Base-by-base conservation (phyloP, 2,888 invertebrate genomes). In the Julus scanicus region DNA sequence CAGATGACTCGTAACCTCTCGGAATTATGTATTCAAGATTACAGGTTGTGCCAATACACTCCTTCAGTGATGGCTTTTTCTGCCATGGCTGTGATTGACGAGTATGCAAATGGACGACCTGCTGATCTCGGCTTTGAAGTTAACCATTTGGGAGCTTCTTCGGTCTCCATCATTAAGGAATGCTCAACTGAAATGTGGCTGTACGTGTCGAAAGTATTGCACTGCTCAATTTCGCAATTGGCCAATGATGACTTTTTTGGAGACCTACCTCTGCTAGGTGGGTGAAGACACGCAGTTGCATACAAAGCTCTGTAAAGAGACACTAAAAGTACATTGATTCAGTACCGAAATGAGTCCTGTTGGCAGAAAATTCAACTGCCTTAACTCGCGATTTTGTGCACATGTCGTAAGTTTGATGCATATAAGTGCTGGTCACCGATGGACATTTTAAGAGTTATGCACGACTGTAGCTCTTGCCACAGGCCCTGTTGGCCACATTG, bases 11-110 rank as follows among this genome's bases (percentile, higher is more conserved):
- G 87, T 53, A 87, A 87, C 40, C 53, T 88, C 29, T 53, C 84
- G 53, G 88, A 88, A 63, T 84, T 88, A 53, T 87, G 88, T 49
- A 84, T 88, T 20, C 88, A 87, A 63, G 84, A 80, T 63, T 88
- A 88, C 83, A 57, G 48, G 37, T 48, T 88, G 87, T 48, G 84
- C 80, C 87, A 87, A 48, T 87, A 87, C 80, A 49, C 84, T 15
- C 87, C 88, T 20, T 88, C 88, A 15, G 83, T 29, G 6, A 63
- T 88, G 88, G 87, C 88, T 5, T 20, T 88, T 53, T 83, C 87
- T 44, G 83, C 87, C 63, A 84, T 88, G 87, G 84, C 84, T 40
- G 87, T 88, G 29, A 84, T 87, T 15, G 88, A 88, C 17, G 88
- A 88, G 40, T 87, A 49, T 37, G 87, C 84, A 20, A 87, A 80